phyloP scores from a whole-genome alignment of 2,797 vertebrate species.

The Micromesistius poutassou region DNA sequence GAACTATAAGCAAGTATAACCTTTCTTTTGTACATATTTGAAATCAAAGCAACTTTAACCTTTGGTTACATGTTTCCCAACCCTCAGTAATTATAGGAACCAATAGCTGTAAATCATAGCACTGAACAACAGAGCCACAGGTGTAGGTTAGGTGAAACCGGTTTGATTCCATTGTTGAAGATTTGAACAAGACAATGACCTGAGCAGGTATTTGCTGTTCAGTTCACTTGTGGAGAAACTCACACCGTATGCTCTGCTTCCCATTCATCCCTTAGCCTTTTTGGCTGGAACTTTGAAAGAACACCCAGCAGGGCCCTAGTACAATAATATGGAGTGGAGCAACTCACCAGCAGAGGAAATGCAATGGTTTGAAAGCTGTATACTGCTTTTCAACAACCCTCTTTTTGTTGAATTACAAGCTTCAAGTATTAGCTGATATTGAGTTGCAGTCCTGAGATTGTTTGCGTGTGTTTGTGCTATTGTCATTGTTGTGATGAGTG shows the following conservation, averaged over 20 bases:
- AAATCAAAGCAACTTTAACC: constrained; percentile 2
- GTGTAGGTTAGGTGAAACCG: background rate
- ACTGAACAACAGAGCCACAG: background rate
- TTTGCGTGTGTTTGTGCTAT: background rate
- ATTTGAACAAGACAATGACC: constrained; percentile 56
- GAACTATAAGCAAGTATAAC: constrained; percentile 13
- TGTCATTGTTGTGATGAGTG: background rate
- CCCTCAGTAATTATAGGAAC: background rate
- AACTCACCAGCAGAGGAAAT: background rate
- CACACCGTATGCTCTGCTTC: constrained; percentile 40
- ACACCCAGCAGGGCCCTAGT: background rate
- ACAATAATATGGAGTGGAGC: background rate
- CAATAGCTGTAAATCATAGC: background rate
- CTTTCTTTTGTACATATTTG: background rate
- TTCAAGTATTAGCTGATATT: background rate
- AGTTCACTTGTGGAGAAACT: constrained; percentile 2
- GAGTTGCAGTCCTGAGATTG: background rate
- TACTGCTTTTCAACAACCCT: background rate
- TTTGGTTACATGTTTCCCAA: background rate
- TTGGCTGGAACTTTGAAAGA: constrained; percentile 16
- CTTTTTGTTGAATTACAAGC: background rate
- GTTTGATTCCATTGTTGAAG: constrained; percentile 47
- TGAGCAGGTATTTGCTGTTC: background rate
- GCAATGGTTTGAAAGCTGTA: background rate
- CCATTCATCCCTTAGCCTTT: constrained; percentile 14